Base-by-base conservation (phyloP, 2,888 invertebrate genomes). In the Mylabris sibirica region DNA sequence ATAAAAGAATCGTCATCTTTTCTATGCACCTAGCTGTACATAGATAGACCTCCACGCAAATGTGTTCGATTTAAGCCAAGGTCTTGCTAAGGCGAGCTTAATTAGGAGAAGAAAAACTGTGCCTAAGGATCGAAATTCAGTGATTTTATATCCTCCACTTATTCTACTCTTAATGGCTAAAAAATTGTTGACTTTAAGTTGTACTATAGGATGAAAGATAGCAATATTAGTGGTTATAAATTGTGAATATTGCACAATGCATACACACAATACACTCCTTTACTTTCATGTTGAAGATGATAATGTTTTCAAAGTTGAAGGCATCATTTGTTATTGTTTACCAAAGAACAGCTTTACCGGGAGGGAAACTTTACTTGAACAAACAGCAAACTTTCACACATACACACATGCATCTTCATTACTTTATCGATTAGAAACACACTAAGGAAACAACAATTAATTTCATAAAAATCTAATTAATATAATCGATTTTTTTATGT, bases 301-400 rank as follows among this genome's bases (percentile, higher is more conserved):
- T 64, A 67, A 70, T 70, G 70, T 67, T 70, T 70, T 66, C 41
- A 61, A 66, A 70, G 70, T 70, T 69, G 61, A 34, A 67, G 24
- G 61, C 63, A 66, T 67, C 67, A 70, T 66, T 67, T 70, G 70
- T 70, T 70, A 70, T 71, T 71, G 71, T 71, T 71, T 68, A 68
- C 62, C 71, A 41, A 71, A 70, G 57, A 70, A 71, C 64, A 68
- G 65, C 68, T 71, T 68, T 65, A 68, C 71, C 71, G 62, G 64
- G 62, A 22, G 68, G 68, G 34, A 66, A 68, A 62, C 68, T 71
- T 68, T 68, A 68, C 71, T 71, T 71, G 59, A 24, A 65, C 65
- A 68, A 71, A 71, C 66, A 71, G 57, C 57, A 68, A 71, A 44
- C 62, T 62, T 62, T 34, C 38, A 41, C 38, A 26, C 62, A 62